Base-by-base conservation (phyloP, 92 coral and sea anemone species). In the Nematostella vectensis region DNA sequence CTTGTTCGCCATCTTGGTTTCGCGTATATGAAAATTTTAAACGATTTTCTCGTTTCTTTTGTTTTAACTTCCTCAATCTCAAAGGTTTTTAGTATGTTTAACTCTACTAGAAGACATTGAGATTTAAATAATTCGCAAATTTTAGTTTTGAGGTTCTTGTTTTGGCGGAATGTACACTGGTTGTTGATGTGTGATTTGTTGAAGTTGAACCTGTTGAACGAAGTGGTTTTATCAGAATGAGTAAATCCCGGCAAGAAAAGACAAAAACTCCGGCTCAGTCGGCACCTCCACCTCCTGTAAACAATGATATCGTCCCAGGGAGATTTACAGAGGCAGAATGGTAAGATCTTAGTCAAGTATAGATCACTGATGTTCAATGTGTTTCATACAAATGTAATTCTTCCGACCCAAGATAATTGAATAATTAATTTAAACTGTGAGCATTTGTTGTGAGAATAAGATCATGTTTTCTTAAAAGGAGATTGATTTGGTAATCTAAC, bases 301-400 rank as follows among this genome's bases (percentile, higher is more conserved):
- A 81, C 77, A 89, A 89, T 61, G 97, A 89, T 38, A 77, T 89
- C 54, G 80, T 89, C 28, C 97, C 97, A 1, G 97, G 97, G 62
- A 70, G 94, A 74, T 89, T 85, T 67, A 85, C 88, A 49, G 97
- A 89, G 54, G 71, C 78, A 45, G 93, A 87, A 57, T 87, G 96
- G 96, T 88, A 83, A 28, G 86, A 25, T 31, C 11, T 29, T 47
- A 4, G 4, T 47, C 4, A 47, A 11, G 11, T n/a, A n/a, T 37
- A 37, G n/a, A n/a, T 37, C 9, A 37, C 10, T n/a, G 9, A 9
- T 37, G n/a, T 9, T 37, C n/a, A 37, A 37, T 9, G 10, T 37
- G 43, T 9, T 37, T n/a, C 58, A 24, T 36, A 53, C 58, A n/a
- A n/a, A n/a, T n/a, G n/a, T n/a, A n/a, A n/a, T n/a, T n/a, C n/a